These are phyloP conservation scores for Phalacrocorax aristotelis DNA, from an alignment of 2,113 vertebrate species.

Conservation along the genomic window DNA sequence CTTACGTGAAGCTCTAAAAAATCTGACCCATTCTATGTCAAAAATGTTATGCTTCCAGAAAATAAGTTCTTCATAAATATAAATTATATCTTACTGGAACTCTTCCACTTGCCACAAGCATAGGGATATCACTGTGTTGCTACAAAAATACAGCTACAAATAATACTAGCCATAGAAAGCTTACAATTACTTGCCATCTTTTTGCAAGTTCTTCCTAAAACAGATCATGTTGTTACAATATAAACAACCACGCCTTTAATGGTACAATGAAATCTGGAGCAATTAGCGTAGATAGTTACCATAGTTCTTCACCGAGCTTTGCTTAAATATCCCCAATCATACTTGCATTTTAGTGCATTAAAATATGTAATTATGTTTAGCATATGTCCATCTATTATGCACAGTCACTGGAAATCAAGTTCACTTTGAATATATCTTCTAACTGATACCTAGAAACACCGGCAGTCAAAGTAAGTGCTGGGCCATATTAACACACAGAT, in stretches of 20 bases:
- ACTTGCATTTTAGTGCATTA: neutral
- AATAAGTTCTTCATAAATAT: neutral
- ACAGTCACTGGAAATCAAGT: neutral
- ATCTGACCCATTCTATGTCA: neutral
- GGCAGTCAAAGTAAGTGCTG: neutral
- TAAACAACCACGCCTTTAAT: neutral
- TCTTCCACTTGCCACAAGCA: neutral
- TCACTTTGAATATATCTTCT: neutral
- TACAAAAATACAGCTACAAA: neutral
- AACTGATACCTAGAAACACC: neutral
- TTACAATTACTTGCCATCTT: neutral
- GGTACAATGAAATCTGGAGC: neutral
- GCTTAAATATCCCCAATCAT: neutral
- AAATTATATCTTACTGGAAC: neutral
- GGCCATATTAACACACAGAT: neutral
- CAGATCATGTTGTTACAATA: neutral
- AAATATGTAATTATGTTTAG: neutral
- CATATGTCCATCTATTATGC: neutral
- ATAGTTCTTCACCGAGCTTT: neutral
- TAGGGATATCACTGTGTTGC: neutral
- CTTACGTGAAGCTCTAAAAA: neutral
- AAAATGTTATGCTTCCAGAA: neutral
- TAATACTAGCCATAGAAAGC: neutral
- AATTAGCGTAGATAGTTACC: neutral
- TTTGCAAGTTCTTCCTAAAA: neutral